Evolutionary conservation across 1,140 invertebrate species (phyloP).

Genomic region (Spodoptera litura): DNA sequence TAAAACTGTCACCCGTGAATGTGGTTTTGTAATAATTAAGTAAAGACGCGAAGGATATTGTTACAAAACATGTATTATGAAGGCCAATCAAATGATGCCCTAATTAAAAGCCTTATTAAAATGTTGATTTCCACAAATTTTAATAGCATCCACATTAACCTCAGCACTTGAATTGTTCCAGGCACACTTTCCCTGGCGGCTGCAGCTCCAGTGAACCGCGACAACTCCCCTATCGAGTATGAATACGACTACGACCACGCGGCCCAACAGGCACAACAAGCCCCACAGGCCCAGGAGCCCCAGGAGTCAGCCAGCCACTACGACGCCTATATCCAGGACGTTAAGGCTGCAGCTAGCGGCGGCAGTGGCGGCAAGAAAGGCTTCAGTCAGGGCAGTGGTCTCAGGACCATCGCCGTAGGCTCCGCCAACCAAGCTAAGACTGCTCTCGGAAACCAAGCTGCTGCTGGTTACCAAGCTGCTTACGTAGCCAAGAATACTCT

Average conservation of each 20-base stretch:
- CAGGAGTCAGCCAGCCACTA: constrained; percentile 78
- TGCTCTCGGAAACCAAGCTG: constrained; percentile 88
- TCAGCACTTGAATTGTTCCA: constrained; percentile 38
- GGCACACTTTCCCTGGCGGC: constrained; percentile 60
- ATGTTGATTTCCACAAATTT: too few relatives aligned
- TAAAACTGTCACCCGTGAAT: too few relatives aligned
- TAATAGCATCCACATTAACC: too few relatives aligned
- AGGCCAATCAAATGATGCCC: too few relatives aligned
- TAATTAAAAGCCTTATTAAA: too few relatives aligned
- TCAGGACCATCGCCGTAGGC: constrained; percentile 86
- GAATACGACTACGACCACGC: constrained; percentile 77
- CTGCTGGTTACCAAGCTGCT: constrained; percentile 89
- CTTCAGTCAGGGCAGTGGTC: constrained; percentile 80
- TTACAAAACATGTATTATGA: too few relatives aligned
- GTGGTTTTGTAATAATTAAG: too few relatives aligned
- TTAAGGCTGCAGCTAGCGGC: constrained; percentile 69
- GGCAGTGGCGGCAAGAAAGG: constrained; percentile 71
- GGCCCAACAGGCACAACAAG: constrained; percentile 54
- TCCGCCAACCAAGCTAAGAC: constrained; percentile 91
- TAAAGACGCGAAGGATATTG: too few relatives aligned
- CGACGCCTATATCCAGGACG: constrained; percentile 80
- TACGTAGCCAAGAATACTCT: constrained; percentile 90
- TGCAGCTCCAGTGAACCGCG: constrained; percentile 66
- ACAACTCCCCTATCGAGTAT: constrained; percentile 65
- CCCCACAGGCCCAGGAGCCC: constrained; percentile 62